Evolutionary conservation across 2,888 invertebrate genomes (phyloP).

Genomic region (Drosophila antonietae): DNA sequence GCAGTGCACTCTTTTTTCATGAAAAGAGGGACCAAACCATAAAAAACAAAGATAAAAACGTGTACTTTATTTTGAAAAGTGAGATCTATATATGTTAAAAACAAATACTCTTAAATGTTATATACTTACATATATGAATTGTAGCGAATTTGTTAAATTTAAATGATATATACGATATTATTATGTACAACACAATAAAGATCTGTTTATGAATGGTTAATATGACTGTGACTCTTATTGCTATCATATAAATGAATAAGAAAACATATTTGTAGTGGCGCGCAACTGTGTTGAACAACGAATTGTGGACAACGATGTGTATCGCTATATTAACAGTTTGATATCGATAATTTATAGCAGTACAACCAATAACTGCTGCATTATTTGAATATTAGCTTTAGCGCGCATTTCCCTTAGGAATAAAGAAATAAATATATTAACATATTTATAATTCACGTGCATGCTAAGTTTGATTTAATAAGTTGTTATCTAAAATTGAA

Average conservation of each 20-base stretch:
- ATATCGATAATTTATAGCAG: conserved; percentile 1
- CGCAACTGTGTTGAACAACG: conserved; percentile 16
- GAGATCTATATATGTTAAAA: conserved; percentile 68
- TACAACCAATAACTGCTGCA: background rate
- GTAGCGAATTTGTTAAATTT: conserved; percentile 65
- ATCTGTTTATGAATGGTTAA: conserved; percentile 66
- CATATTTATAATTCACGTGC: background rate
- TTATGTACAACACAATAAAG: conserved; percentile 66
- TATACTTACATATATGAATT: conserved; percentile 44
- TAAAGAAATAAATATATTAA: too few species aligned
- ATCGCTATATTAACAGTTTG: background rate
- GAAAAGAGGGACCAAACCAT: conserved; percentile 76
- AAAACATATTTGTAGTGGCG: background rate
- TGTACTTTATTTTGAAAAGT: conserved; percentile 73
- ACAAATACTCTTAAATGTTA: conserved; percentile 50
- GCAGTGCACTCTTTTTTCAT: conserved; percentile 77
- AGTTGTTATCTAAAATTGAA: background rate
- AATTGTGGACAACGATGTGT: too few species aligned
- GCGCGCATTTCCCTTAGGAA: background rate
- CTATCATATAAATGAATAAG: background rate
- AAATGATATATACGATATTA: conserved; percentile 53
- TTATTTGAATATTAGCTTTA: background rate
- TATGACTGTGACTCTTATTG: background rate
- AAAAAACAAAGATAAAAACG: conserved; percentile 54
- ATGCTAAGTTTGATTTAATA: background rate